Percentiles rank a stretch among this genome's conserved stretches.
phyloP scores from a whole-genome alignment of 2,888 invertebrate species.

The Eupithecia dodoneata region DNA sequence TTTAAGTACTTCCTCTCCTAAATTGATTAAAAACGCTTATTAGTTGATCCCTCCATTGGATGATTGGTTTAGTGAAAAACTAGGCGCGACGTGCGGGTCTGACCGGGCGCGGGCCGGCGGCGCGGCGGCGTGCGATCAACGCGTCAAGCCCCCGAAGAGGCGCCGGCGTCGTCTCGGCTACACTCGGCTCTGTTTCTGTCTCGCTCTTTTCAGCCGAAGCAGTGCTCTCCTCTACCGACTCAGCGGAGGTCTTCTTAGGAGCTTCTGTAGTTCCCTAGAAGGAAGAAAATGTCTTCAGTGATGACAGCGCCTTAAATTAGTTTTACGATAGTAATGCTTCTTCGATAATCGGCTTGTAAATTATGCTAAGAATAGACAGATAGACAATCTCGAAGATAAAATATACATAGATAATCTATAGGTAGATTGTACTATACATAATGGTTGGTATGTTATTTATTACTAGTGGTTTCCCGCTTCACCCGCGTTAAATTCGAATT shows the following conservation, averaged over 20 bases:
- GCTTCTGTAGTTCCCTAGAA: slow-evolving; percentile 73
- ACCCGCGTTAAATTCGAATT: too few species aligned
- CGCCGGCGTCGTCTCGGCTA: slow-evolving; percentile 79
- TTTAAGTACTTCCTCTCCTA: background rate
- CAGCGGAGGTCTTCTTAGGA: slow-evolving; percentile 67
- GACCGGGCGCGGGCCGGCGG: slow-evolving; percentile 76
- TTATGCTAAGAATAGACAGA: background rate
- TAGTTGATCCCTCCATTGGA: background rate
- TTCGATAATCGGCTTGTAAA: background rate
- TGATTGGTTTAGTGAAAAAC: slow-evolving; percentile 12
- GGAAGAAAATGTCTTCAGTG: background rate
- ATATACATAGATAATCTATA: background rate
- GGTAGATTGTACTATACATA: background rate
- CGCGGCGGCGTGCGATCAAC: slow-evolving; percentile 88
- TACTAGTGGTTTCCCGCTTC: background rate
- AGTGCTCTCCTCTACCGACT: slow-evolving; percentile 73
- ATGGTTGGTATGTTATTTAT: background rate
- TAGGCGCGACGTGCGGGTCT: slow-evolving; percentile 65
- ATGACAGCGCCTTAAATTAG: background rate
- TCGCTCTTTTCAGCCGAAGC: slow-evolving; percentile 67
- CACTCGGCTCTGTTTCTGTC: slow-evolving; percentile 69
- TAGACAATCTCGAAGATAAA: background rate
- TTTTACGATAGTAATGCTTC: background rate
- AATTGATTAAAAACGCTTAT: background rate
- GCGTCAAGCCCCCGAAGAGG: slow-evolving; percentile 87